These are phyloP conservation scores for Burhinus bistriatus DNA, from an alignment of 2,113 vertebrate genomes.

Conservation along the genomic window DNA sequence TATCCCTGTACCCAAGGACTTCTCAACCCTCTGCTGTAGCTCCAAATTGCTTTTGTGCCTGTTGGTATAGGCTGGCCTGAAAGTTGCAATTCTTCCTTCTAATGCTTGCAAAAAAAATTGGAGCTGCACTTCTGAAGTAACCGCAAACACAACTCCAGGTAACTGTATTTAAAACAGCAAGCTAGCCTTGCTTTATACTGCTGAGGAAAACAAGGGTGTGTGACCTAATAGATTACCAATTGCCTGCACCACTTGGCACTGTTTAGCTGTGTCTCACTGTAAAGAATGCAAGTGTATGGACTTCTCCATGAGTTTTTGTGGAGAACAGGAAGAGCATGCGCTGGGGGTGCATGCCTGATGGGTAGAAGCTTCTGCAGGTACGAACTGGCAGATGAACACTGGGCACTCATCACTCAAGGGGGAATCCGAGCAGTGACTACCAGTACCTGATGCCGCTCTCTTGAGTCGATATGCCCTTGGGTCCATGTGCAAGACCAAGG, in stretches of 20 bases:
- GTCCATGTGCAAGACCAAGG: fast-evolving
- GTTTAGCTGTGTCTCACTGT: not conserved
- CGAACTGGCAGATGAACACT: not conserved
- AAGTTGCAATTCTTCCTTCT: not conserved
- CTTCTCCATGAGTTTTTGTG: not conserved
- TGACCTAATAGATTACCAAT: not conserved
- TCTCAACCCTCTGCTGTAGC: not conserved
- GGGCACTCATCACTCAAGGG: not conserved
- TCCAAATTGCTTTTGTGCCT: not conserved
- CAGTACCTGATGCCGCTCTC: no score
- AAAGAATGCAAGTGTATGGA: not conserved
- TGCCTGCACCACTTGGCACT: not conserved
- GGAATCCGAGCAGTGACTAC: not conserved
- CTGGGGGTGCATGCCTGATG: not conserved
- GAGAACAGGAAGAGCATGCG: not conserved
- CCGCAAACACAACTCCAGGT: not conserved
- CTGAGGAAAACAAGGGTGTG: not conserved
- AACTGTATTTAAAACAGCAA: not conserved
- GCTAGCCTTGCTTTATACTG: not conserved
- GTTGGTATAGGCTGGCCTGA: not conserved
- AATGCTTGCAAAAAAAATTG: not conserved
- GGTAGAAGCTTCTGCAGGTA: not conserved
- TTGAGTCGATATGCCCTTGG: no score
- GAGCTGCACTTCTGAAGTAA: not conserved
- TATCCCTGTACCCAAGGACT: not conserved